phyloP scores from a whole-genome alignment of 1,140 invertebrate genomes.

The Hylyphantes graminicola region DNA sequence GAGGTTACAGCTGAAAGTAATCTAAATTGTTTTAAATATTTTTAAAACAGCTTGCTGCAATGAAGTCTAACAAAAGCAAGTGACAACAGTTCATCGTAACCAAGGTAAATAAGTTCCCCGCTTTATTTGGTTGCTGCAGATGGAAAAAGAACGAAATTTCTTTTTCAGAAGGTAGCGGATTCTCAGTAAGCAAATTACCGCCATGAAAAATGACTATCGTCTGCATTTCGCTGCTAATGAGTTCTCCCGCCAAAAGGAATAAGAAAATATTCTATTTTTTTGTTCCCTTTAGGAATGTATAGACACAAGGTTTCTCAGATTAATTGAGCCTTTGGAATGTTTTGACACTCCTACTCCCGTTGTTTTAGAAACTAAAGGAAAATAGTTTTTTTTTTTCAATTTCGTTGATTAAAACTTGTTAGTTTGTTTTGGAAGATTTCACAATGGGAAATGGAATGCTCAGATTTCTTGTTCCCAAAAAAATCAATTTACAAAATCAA shows the following conservation, averaged over 20 bases:
- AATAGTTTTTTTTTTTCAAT: conserved; percentile 14
- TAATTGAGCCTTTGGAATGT: conserved; percentile 31
- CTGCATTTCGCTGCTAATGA: conserved; percentile 11
- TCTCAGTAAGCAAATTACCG: conserved; percentile 33
- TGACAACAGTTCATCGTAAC: too few species aligned
- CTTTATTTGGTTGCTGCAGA: too few species aligned
- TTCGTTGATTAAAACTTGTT: conserved; percentile 14
- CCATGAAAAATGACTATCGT: conserved; percentile 21
- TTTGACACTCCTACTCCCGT: conserved; percentile 10
- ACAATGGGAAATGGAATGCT: too few species aligned
- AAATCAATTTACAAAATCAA: too few species aligned
- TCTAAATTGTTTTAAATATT: too few species aligned
- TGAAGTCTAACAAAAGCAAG: too few species aligned
- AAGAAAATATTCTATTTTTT: neutral
- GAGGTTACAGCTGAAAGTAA: too few species aligned
- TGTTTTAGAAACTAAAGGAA: neutral
- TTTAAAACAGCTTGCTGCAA: too few species aligned
- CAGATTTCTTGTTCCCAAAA: too few species aligned
- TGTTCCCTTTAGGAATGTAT: neutral
- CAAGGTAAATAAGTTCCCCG: too few species aligned
- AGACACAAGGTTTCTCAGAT: conserved; percentile 20
- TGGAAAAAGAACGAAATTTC: too few species aligned
- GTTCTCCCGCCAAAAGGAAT: neutral
- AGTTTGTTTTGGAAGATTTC: conserved; percentile 4
- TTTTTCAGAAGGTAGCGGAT: neutral